Evolutionary conservation across 2,888 invertebrate genomes (phyloP).

Genomic region (Caenorhabditis virilis): DNA sequence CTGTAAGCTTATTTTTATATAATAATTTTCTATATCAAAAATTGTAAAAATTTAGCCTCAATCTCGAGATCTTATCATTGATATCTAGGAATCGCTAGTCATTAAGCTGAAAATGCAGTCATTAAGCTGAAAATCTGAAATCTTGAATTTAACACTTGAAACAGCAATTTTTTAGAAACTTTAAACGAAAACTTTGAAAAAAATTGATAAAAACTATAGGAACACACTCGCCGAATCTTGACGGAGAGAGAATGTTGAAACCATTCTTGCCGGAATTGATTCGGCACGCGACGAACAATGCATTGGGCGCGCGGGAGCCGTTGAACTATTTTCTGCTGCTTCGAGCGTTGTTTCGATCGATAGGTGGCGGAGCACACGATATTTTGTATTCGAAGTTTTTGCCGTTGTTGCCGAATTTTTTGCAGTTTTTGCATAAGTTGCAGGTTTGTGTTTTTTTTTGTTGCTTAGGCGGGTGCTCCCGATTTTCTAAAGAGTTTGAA

Average conservation of each 20-base stretch:
- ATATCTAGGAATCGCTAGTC: constrained; percentile 91
- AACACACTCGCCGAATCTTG: constrained; percentile 17
- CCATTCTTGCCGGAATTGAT: constrained; percentile 96
- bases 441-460: constrained; percentile 39
- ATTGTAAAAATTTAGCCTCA: too few species aligned
- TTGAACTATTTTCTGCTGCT: constrained; percentile 94
- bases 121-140: too few species aligned
- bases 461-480: constrained; percentile 5
- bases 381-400: constrained; percentile 95
- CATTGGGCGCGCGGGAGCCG: constrained; percentile 94
- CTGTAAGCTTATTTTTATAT: too few species aligned
- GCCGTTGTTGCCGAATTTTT: constrained; percentile 87
- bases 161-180: too few species aligned
- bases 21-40: too few species aligned
- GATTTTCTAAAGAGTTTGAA: background rate
- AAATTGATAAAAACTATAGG: too few species aligned
- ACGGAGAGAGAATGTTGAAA: constrained; percentile 84
- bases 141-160: too few species aligned
- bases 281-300: constrained; percentile 79
- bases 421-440: constrained; percentile 91
- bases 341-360: constrained; percentile 87
- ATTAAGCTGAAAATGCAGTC: constrained; percentile 94
- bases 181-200: too few species aligned
- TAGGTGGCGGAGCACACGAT: constrained; percentile 98
- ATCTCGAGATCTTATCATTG: constrained; percentile 84